phyloP scores from a whole-genome alignment of 2,797 vertebrate species.

The Ambastaia sidthimunki region DNA sequence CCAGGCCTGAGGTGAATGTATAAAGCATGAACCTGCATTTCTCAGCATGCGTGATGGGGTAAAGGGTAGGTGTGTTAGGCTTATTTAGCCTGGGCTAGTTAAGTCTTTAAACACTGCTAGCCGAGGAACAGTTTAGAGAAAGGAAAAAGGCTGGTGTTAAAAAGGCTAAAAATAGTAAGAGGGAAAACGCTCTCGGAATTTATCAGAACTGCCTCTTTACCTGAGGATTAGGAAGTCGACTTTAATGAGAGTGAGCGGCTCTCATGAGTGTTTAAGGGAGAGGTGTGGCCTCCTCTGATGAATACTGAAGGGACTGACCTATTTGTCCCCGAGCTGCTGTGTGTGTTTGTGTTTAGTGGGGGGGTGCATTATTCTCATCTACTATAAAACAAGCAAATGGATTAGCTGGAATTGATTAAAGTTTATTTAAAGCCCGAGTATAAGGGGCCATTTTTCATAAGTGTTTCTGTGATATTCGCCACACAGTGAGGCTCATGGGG shows the following conservation, averaged over 20 bases:
- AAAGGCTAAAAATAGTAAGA: constrained; percentile 38
- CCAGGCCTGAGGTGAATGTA: constrained; percentile 53
- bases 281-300: constrained; percentile 33
- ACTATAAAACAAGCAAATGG: constrained; percentile 56
- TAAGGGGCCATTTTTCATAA: constrained; percentile 67
- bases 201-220: constrained; percentile 35
- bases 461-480: constrained; percentile 60
- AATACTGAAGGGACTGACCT: constrained; percentile 43
- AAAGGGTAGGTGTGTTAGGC: constrained; percentile 39
- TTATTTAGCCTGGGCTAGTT: constrained; percentile 38
- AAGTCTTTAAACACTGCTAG: constrained; percentile 43
- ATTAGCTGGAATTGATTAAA: constrained; percentile 67
- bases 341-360: constrained; percentile 23
- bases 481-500: constrained; percentile 56
- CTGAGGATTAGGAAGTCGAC: constrained; percentile 31
- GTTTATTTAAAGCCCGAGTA: constrained; percentile 73
- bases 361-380: constrained; percentile 31
- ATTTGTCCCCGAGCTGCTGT: constrained; percentile 30
- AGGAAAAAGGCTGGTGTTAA: not conserved
- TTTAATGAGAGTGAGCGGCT: constrained; percentile 42
- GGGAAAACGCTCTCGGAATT: constrained; percentile 19
- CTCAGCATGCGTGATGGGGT: constrained; percentile 14
- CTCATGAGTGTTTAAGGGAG: constrained; percentile 37
- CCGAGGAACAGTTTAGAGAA: constrained; percentile 39
- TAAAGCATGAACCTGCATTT: constrained; percentile 43